Conservation (phyloP, 2,888 invertebrate genomes). For the Bembecia ichneumoniformis region DNA sequence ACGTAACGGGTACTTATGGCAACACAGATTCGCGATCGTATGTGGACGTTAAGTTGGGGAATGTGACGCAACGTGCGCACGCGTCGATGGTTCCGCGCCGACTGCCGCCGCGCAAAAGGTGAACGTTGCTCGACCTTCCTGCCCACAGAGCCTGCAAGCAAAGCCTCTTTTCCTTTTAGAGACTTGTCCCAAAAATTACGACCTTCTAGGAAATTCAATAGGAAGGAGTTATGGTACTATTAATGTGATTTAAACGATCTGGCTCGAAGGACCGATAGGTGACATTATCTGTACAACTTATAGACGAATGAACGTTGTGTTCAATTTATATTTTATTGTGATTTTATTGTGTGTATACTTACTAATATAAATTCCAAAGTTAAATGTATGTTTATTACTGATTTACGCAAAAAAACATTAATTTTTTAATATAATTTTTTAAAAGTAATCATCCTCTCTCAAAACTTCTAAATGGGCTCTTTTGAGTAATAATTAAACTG, state of each 20-base stretch:
- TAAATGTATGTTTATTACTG: no score
- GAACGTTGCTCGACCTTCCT: conserved; percentile 66
- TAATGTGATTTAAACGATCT: conserved; percentile 4
- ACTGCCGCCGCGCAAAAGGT: conserved; percentile 31
- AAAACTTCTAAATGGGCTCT: no score
- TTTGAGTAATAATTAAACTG: no score
- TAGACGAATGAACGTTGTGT: no score
- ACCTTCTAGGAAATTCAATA: conserved; percentile 15
- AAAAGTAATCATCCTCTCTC: no score
- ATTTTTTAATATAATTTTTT: no score
- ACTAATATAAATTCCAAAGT: no score
- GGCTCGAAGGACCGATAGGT: conserved; percentile 13
- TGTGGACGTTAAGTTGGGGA: conserved; percentile 16
- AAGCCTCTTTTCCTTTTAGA: conserved; percentile 49
- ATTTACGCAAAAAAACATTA: no score
- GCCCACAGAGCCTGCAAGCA: conserved; percentile 55
- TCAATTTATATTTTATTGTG: no score
- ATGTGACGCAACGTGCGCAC: conserved; percentile 43
- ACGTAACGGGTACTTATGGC: conserved; percentile 56
- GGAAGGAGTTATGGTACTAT: background rate
- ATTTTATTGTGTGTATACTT: no score
- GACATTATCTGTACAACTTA: background rate
- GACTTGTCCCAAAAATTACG: conserved; percentile 28
- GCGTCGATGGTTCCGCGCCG: conserved; percentile 58
- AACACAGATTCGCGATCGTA: conserved; percentile 48